phyloP scores from a whole-genome alignment of 2,113 vertebrate species.

The Hymenochirus boettgeri region DNA sequence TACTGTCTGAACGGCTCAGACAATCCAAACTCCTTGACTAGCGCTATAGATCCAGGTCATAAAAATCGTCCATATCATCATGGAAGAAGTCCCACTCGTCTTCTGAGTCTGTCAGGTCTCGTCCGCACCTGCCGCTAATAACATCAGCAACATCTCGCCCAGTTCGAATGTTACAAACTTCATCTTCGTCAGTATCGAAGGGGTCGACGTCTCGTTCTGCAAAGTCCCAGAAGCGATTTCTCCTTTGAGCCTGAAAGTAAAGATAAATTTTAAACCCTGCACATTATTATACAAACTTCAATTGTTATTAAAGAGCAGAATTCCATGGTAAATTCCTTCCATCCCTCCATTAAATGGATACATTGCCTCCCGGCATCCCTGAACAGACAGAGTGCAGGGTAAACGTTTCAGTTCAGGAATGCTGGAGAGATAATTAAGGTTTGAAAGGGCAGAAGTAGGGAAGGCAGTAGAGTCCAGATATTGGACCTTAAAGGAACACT shows the following conservation, averaged over 20 bases:
- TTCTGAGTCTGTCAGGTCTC: constrained; percentile 94
- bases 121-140: constrained; percentile 88
- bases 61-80: constrained; percentile 94
- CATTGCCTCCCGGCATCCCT: too few relatives aligned
- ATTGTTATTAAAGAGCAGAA: too few relatives aligned
- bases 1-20: constrained; percentile 80
- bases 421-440: too few relatives aligned
- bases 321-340: too few relatives aligned
- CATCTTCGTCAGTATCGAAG: constrained; percentile 87
- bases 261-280: too few relatives aligned
- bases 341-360: too few relatives aligned
- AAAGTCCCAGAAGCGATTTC: constrained; percentile 91
- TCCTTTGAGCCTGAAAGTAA: constrained; percentile 75
- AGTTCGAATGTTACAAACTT: constrained; percentile 96
- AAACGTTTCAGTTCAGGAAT: too few relatives aligned
- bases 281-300: too few relatives aligned
- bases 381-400: too few relatives aligned
- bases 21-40: constrained; percentile 72
- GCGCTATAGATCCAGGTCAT: constrained; percentile 96
- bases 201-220: constrained; percentile 87
- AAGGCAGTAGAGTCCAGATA: too few relatives aligned
- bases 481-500: too few relatives aligned
- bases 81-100: constrained; percentile 98
- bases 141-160: constrained; percentile 97
- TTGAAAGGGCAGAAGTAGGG: too few relatives aligned